These are phyloP conservation scores for Galerucella pusilla DNA, from an alignment of 2,888 invertebrate species.

Conservation along the genomic window DNA sequence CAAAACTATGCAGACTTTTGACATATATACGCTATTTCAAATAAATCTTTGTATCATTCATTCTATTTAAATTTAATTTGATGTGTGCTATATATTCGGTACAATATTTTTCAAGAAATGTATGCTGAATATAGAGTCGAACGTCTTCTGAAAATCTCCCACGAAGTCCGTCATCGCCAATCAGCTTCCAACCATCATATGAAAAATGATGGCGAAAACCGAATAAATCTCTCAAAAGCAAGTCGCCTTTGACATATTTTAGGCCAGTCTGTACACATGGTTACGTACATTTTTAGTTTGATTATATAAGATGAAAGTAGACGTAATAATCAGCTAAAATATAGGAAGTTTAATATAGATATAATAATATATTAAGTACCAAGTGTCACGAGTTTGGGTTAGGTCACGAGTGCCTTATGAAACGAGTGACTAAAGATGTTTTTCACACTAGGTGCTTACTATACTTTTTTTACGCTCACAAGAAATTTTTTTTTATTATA, in stretches of 20 bases:
- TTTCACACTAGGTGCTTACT: no score
- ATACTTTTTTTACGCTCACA: no score
- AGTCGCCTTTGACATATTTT: conserved; percentile 17
- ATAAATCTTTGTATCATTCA: not conserved
- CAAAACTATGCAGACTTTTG: no score
- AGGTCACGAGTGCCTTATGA: no score
- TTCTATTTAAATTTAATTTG: not conserved
- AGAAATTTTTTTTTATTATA: no score
- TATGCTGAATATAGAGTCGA: not conserved
- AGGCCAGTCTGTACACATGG: not conserved
- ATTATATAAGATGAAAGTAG: not conserved
- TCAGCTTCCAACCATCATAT: conserved; percentile 37
- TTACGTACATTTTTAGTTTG: not conserved
- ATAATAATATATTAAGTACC: no score
- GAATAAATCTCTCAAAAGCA: conserved; percentile 56
- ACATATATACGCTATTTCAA: not conserved
- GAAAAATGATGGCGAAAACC: conserved; percentile 54
- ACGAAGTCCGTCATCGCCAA: conserved; percentile 30
- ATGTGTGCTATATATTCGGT: not conserved
- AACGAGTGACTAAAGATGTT: no score
- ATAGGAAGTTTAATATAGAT: no score
- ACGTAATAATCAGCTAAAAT: no score
- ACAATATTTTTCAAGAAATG: not conserved
- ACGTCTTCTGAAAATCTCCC: conserved; percentile 25
- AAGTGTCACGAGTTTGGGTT: no score